Evolutionary conservation across 2,797 vertebrate genomes (phyloP), one percentile per base, ranked within the genome.

Genomic region (Graptemys geographica): DNA sequence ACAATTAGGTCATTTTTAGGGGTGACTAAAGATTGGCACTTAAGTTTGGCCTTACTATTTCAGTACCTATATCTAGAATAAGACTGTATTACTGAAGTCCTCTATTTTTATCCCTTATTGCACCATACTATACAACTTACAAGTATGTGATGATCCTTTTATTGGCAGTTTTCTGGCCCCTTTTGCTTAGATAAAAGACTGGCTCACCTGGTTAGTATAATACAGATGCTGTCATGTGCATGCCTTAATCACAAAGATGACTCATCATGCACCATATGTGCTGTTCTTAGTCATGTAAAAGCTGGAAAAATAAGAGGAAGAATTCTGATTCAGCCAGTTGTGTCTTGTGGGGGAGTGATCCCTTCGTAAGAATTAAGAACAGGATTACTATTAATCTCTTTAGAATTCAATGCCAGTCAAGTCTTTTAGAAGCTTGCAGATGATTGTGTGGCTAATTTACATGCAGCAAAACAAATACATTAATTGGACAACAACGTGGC

Each of bases 231-330:
- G 69, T 69, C 92, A 44, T 53, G 27, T 59, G 59, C 74, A 82
- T 94, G 87, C 21, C 51, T 81, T 47, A 87, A 74, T 87, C 81
- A 83, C 15, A 19, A 90, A 79, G 44, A 84, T 76, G 95, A 90
- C 23, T 69, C 62, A 83, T 56, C 1, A 21, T 76, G 19, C n/a
- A 86, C 88, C 92, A 65, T 19, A 86, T 1, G 23, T 44, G 93
- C 81, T 82, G 89, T 90, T 93, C 92, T 76, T 27, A 94, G 87
- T 7, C 83, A 44, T 10, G 74, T 4, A 93, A 89, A 90, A 90
- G 81, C 28, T 16, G 37, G 4, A 62, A 94, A 96, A 95, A 53
- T 37, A 83, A 82, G 83, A 89, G 31, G 74, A 93, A 95, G 52
- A 11, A 56, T 88, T 89, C 31, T 84, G 47, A 44, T 87, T 89